Evolutionary conservation across 2,113 vertebrate genomes (phyloP).

Genomic region (Esox niger): DNA sequence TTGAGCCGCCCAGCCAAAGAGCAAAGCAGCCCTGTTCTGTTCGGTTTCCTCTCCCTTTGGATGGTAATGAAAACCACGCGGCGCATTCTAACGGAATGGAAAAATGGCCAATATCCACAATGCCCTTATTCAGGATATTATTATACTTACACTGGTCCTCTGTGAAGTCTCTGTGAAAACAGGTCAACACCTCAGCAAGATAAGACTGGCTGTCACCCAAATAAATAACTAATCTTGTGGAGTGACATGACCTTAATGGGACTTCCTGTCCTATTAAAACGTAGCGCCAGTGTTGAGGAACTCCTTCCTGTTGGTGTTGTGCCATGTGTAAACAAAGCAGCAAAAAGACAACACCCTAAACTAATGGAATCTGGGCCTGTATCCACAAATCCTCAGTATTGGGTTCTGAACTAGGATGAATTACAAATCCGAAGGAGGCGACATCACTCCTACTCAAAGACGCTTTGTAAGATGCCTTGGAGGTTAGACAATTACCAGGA

Average conservation of each 20-base stretch:
- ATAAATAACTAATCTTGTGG: too few relatives aligned
- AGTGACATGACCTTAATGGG: constrained; percentile 45
- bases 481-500: constrained; percentile 75
- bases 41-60: constrained; percentile 49
- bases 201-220: constrained; percentile 9
- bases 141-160: constrained; percentile 20
- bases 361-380: neutral
- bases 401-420: too few relatives aligned
- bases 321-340: neutral
- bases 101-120: constrained; percentile 40
- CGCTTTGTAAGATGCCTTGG: constrained; percentile 8
- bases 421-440: too few relatives aligned
- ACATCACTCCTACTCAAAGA: neutral
- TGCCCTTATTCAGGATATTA: constrained; percentile 50
- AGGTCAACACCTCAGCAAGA: constrained; percentile 29
- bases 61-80: constrained; percentile 41
- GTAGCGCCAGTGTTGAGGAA: constrained; percentile 21
- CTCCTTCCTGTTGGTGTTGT: constrained; percentile 15
- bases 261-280: constrained; percentile 34
- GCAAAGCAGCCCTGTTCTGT: constrained; percentile 31
- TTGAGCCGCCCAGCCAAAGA: constrained; percentile 27
- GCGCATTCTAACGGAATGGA: constrained; percentile 28
- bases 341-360: neutral
- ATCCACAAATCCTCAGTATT: too few relatives aligned
- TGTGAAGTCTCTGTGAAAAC: constrained; percentile 27